A percentile compares a stretch with the other conserved stretches of the same genome.
Conservation (phyloP, 2,888 invertebrate species). For the Lathronympha strigana region DNA sequence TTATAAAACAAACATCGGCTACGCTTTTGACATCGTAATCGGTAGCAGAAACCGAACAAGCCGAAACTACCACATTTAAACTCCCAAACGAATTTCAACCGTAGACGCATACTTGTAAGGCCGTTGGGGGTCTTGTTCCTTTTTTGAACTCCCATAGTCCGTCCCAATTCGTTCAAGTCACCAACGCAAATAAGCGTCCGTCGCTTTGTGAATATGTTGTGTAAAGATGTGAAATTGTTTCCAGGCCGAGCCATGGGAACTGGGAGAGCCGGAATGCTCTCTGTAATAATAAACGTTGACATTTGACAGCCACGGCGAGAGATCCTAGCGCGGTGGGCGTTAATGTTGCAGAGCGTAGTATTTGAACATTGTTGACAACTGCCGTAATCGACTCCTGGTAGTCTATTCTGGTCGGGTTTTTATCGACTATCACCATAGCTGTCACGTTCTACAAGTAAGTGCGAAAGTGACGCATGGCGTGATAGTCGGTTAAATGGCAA, state of each 20-base stretch:
- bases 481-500: too few relatives aligned
- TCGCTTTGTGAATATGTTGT: constrained; percentile 76
- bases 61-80: constrained; percentile 36
- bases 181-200: constrained; percentile 74
- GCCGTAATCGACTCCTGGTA: neutral
- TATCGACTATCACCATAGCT: too few relatives aligned
- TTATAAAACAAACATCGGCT: constrained; percentile 70
- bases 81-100: constrained; percentile 45
- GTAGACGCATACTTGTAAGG: constrained; percentile 40
- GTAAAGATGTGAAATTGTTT: constrained; percentile 82
- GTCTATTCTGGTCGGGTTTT: too few relatives aligned
- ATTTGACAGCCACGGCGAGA: constrained; percentile 30
- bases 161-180: constrained; percentile 80
- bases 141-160: constrained; percentile 60
- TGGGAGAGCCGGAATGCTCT: constrained; percentile 51
- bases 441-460: too few relatives aligned
- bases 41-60: constrained; percentile 58
- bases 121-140: constrained; percentile 54
- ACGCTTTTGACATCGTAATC: constrained; percentile 68
- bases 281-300: constrained; percentile 46
- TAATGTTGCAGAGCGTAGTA: constrained; percentile 5
- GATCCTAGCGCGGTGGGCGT: constrained; percentile 18
- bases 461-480: too few relatives aligned
- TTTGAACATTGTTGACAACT: neutral
- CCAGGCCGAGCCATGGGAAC: constrained; percentile 74